A percentile compares a stretch with the other conserved stretches of the same genome.
Conservation (phyloP, 2,888 invertebrate species). For the Tyria jacobaeae region DNA sequence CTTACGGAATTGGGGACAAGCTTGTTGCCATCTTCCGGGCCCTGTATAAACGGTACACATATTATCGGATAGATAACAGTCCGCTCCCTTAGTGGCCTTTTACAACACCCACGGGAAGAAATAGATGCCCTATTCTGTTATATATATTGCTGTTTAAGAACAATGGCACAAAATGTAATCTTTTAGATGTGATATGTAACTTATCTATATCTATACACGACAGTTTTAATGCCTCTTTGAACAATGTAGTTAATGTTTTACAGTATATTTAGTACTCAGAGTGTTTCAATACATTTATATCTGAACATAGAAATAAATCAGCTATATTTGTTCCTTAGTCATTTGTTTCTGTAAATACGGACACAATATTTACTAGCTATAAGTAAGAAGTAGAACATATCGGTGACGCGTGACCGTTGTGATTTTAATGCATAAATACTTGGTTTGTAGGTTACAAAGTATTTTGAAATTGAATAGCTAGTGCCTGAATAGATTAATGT, state of each 20-base stretch:
- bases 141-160: no score
- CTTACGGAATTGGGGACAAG: no score
- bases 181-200: background rate
- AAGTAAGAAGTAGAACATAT: background rate
- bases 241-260: background rate
- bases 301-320: constrained; percentile 10
- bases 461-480: no score
- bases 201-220: background rate
- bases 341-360: constrained; percentile 2
- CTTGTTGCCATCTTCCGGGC: no score
- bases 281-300: constrained; percentile 3
- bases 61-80: no score
- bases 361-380: background rate
- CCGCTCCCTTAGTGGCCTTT: no score
- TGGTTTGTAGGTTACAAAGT: no score
- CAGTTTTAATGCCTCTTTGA: background rate
- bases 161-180: background rate
- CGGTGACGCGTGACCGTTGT: background rate
- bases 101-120: no score
- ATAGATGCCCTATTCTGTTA: no score
- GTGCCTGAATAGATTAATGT: no score
- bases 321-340: background rate
- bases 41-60: no score
- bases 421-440: background rate
- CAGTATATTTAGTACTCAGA: background rate